Conservation (phyloP, 2,888 invertebrate genomes). For the Microctonus hyperodae region DNA sequence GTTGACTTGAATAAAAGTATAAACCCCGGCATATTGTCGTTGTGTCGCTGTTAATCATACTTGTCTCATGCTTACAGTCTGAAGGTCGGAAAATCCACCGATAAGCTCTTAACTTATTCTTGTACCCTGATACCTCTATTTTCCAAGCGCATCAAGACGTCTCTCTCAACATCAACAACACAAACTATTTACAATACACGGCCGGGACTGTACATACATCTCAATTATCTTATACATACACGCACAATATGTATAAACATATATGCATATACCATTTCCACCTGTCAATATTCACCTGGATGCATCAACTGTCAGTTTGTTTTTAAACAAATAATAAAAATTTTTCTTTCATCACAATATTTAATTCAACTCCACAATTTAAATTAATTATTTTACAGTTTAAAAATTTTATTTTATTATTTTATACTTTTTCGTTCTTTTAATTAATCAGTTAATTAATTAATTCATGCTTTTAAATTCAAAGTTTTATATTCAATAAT, state of each 20-base stretch:
- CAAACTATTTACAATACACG: not conserved
- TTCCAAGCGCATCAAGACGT: slow-evolving; percentile 26
- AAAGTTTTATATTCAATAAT: too few species aligned
- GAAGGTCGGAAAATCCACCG: slow-evolving; percentile 27
- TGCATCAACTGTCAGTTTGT: not conserved
- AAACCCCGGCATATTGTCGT: slow-evolving; percentile 52
- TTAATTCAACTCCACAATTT: too few species aligned
- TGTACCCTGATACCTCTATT: slow-evolving; percentile 32
- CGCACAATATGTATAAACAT: slow-evolving; percentile 1
- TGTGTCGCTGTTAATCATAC: slow-evolving; percentile 56
- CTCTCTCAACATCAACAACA: slow-evolving; percentile 12
- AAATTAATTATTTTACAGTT: too few species aligned
- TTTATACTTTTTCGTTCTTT: too few species aligned
- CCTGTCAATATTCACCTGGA: not conserved
- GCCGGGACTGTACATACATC: not conserved
- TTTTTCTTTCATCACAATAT: too few species aligned
- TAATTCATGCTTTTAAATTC: too few species aligned
- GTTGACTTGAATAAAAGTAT: slow-evolving; percentile 60
- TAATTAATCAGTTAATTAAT: too few species aligned
- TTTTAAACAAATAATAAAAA: not conserved
- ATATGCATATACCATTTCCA: not conserved
- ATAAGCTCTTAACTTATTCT: slow-evolving; percentile 19
- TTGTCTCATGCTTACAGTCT: slow-evolving; percentile 21
- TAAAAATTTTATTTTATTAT: too few species aligned
- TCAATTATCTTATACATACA: not conserved